Conservation (phyloP, 30 jellyfish, hydroid and myxozoan species). For the Cassiopea andromeda region DNA sequence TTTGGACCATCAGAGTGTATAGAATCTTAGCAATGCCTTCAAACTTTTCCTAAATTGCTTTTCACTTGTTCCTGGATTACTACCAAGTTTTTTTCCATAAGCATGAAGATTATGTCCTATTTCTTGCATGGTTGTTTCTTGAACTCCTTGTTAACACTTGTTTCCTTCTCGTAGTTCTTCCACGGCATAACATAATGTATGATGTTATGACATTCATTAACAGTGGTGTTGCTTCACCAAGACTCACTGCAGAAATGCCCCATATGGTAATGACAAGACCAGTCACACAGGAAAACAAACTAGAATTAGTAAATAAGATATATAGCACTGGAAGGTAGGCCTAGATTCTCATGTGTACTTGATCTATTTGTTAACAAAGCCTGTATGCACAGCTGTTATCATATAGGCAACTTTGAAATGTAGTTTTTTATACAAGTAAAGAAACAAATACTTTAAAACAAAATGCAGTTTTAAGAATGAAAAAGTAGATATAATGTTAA, state of each 20-base stretch:
- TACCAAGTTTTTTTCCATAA: too few relatives aligned
- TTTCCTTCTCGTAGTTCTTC: constrained; percentile 54
- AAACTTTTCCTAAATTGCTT: too few relatives aligned
- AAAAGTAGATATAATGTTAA: too few relatives aligned
- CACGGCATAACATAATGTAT: constrained; percentile 83
- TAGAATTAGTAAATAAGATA: constrained; percentile 51
- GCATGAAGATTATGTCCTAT: too few relatives aligned
- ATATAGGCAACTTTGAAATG: background rate
- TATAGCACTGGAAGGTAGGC: constrained; percentile 39
- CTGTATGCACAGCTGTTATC: background rate
- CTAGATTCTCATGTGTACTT: background rate
- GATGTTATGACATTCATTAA: constrained; percentile 72
- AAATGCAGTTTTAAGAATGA: too few relatives aligned
- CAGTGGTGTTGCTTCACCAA: constrained; percentile 72
- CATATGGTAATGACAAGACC: constrained; percentile 48
- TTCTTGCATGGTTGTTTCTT: too few relatives aligned
- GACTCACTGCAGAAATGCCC: constrained; percentile 63
- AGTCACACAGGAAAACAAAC: constrained; percentile 61
- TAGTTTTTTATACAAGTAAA: background rate
- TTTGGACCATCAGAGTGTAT: too few relatives aligned
- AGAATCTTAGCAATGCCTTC: too few relatives aligned
- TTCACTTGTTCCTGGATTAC: too few relatives aligned
- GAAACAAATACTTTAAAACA: too few relatives aligned
- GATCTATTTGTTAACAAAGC: background rate
- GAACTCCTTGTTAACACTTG: background rate